These are phyloP conservation scores for Troides aeacus DNA, from an alignment of 2,888 invertebrate genomes.

Conservation along the genomic window DNA sequence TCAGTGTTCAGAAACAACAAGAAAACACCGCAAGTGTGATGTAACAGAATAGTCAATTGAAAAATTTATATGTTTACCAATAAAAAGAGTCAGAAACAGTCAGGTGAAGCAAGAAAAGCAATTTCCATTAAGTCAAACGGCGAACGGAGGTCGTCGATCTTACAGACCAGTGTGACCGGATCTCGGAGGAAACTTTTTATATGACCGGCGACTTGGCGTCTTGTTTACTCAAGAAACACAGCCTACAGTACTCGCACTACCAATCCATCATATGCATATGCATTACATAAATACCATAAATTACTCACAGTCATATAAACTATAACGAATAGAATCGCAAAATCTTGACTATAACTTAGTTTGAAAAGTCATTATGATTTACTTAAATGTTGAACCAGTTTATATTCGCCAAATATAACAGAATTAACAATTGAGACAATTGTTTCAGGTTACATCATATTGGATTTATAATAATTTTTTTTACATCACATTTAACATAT, in stretches of 20 bases:
- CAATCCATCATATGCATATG: constrained; percentile 36
- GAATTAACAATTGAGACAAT: too few relatives aligned
- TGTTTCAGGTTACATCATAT: too few relatives aligned
- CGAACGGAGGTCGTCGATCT: constrained; percentile 73
- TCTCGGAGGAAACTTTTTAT: constrained; percentile 71
- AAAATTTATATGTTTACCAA: constrained; percentile 47
- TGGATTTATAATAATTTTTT: too few relatives aligned
- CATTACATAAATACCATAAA: neutral
- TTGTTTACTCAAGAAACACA: constrained; percentile 66
- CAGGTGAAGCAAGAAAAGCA: constrained; percentile 64
- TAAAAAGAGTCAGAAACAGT: constrained; percentile 54
- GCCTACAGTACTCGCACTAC: constrained; percentile 39
- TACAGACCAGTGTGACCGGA: constrained; percentile 72
- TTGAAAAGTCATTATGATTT: neutral
- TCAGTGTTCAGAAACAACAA: neutral
- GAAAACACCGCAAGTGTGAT: neutral
- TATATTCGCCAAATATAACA: too few relatives aligned
- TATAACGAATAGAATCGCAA: neutral
- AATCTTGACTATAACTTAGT: neutral
- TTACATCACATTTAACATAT: too few relatives aligned
- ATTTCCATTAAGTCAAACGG: constrained; percentile 77
- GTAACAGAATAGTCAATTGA: constrained; percentile 29
- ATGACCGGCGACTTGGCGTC: constrained; percentile 62
- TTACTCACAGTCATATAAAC: constrained; percentile 7
- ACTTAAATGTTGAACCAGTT: too few relatives aligned